Conservation (phyloP, 2,888 invertebrate species). For the Spialia ferax region DNA sequence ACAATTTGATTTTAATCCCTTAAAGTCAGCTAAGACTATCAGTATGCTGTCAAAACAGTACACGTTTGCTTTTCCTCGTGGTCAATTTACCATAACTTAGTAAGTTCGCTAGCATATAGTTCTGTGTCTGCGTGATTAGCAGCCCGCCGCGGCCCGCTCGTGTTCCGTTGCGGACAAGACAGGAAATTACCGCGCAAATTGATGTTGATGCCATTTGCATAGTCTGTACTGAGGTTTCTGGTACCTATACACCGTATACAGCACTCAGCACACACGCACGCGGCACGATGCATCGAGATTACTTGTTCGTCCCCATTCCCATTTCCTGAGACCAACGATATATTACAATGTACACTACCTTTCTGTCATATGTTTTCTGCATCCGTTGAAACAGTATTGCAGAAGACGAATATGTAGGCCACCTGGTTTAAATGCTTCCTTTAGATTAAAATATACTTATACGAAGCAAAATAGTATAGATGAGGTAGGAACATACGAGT, state of each 20-base stretch:
- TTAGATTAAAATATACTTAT: too few species aligned
- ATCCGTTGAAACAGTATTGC: neutral
- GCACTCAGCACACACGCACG: neutral
- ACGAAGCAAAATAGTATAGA: too few species aligned
- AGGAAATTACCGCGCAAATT: constrained; percentile 45
- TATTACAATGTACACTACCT: neutral
- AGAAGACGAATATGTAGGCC: neutral
- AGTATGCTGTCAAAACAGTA: too few species aligned
- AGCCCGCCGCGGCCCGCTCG: constrained; percentile 18
- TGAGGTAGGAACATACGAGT: too few species aligned
- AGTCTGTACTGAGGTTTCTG: constrained; percentile 8
- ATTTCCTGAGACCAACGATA: constrained; percentile 16
- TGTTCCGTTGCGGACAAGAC: constrained; percentile 15
- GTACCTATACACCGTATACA: neutral
- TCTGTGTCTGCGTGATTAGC: neutral
- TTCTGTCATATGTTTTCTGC: neutral
- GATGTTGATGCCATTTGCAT: constrained; percentile 40
- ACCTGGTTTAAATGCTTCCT: too few species aligned
- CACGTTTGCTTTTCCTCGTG: too few species aligned
- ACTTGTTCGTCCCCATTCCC: constrained; percentile 15
- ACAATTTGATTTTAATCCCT: too few species aligned
- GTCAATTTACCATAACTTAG: neutral
- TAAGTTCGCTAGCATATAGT: neutral
- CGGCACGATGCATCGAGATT: constrained; percentile 18
- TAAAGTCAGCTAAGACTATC: too few species aligned